A percentile compares a stretch with the other conserved stretches of the same genome.
These are phyloP conservation scores for Danionella cerebrum DNA, from an alignment of 2,113 vertebrate species.

Conservation along the genomic window DNA sequence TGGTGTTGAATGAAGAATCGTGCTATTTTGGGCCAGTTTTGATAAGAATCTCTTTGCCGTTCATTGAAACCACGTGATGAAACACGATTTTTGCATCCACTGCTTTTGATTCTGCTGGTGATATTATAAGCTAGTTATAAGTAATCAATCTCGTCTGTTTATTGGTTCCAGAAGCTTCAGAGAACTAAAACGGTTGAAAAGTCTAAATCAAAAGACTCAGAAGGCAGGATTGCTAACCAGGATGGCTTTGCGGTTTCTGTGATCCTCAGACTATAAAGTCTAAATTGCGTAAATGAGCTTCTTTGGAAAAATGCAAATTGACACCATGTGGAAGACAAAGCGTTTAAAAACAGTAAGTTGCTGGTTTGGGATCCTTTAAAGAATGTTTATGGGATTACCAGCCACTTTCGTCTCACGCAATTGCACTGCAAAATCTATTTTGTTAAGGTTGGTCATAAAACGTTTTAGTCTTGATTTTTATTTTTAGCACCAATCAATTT, in stretches of 20 bases:
- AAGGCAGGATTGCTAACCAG: slow-evolving; percentile 40
- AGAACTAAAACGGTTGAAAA: slow-evolving; percentile 31
- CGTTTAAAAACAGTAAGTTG: slow-evolving; percentile 55
- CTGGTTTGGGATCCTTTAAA: slow-evolving; percentile 48
- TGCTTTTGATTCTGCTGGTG: neutral
- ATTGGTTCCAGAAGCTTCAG: neutral
- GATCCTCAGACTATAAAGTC: slow-evolving; percentile 55
- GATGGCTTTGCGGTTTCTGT: slow-evolving; percentile 50
- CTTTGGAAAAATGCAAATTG: slow-evolving; percentile 62
- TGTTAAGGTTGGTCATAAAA: slow-evolving; percentile 23
- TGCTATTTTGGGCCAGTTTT: slow-evolving; percentile 7
- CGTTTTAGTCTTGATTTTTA: too few species aligned
- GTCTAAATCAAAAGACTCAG: slow-evolving; percentile 45
- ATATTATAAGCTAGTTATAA: neutral
- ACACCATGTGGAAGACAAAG: slow-evolving; percentile 65
- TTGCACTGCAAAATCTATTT: slow-evolving; percentile 28
- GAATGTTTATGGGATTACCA: slow-evolving; percentile 51
- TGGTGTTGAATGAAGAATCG: neutral
- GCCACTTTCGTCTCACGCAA: slow-evolving; percentile 54
- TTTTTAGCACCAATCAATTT: too few species aligned
- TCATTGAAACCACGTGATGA: slow-evolving; percentile 33
- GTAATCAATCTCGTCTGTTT: neutral
- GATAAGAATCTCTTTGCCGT: neutral
- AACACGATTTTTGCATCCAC: neutral
- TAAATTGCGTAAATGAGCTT: slow-evolving; percentile 59